Conservation (phyloP, 1,140 invertebrate species). For the Neodiprion lecontei region DNA sequence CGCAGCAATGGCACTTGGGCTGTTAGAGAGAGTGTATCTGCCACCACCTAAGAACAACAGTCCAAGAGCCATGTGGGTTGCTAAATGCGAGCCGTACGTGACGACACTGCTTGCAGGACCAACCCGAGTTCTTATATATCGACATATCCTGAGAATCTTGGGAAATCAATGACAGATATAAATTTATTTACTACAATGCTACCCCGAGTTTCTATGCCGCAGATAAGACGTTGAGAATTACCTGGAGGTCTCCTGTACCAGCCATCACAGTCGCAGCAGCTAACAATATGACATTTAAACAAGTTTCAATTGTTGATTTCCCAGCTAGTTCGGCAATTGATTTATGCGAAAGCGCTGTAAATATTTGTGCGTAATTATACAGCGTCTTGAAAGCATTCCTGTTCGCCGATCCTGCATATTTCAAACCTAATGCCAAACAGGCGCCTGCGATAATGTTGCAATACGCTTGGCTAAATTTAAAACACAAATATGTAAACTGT, state of each 20-base stretch:
- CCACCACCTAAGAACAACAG: constrained; percentile 94
- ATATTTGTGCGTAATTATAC: constrained; percentile 71
- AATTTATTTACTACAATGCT: constrained; percentile 8
- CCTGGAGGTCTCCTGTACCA: constrained; percentile 89
- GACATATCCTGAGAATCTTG: constrained; percentile 76
- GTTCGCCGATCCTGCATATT: constrained; percentile 92
- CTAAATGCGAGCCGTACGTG: constrained; percentile 92
- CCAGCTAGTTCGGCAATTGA: constrained; percentile 87
- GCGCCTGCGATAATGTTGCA: constrained; percentile 95
- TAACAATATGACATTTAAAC: constrained; percentile 83
- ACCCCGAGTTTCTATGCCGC: background rate
- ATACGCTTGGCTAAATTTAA: constrained; percentile 84
- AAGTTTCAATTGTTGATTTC: constrained; percentile 88
- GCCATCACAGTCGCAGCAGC: constrained; percentile 90
- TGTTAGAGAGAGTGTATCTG: constrained; percentile 84
- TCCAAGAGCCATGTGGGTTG: constrained; percentile 92
- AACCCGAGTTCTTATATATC: constrained; percentile 79
- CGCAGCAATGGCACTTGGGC: constrained; percentile 84
- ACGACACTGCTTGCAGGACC: constrained; percentile 71
- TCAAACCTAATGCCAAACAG: constrained; percentile 91
- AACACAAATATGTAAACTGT: constrained; percentile 20
- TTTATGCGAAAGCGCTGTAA: constrained; percentile 70
- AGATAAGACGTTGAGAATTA: constrained; percentile 48
- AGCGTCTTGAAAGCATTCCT: constrained; percentile 80
- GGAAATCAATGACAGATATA: constrained; percentile 6